Conservation (phyloP, 2,113 vertebrate species). For the Clinocottus analis region DNA sequence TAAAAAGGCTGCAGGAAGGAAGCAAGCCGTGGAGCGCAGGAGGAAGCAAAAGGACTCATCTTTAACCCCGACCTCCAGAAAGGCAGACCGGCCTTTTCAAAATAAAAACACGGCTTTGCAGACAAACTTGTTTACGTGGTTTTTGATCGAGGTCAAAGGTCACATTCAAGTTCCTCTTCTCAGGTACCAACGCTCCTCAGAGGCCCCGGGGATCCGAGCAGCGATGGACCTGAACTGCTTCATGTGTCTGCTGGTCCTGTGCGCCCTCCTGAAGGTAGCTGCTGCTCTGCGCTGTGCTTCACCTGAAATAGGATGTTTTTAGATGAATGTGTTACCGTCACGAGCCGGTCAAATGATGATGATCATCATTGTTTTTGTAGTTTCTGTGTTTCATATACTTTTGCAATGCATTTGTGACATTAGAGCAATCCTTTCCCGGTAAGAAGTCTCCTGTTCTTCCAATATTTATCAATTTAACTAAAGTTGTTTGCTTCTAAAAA, state of each 20-base stretch:
- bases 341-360: too few species aligned
- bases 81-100: background rate
- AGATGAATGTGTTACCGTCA: background rate
- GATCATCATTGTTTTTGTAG: background rate
- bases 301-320: background rate
- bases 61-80: slow-evolving; percentile 50
- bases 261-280: slow-evolving; percentile 60
- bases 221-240: slow-evolving; percentile 50
- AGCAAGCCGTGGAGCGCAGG: slow-evolving; percentile 59
- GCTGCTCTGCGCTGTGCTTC: background rate
- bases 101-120: slow-evolving; percentile 22
- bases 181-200: slow-evolving; percentile 10
- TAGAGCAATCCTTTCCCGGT: background rate
- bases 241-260: slow-evolving; percentile 52
- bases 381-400: background rate
- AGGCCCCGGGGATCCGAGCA: background rate
- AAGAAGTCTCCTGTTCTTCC: background rate
- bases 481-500: background rate
- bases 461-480: background rate
- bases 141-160: background rate
- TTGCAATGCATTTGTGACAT: background rate
- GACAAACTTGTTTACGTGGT: slow-evolving; percentile 4
- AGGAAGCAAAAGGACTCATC: slow-evolving; percentile 63
- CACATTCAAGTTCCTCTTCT: background rate
- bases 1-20: slow-evolving; percentile 71